Base-by-base conservation (phyloP, 2,113 vertebrate species). In the Cebidichthys violaceus region DNA sequence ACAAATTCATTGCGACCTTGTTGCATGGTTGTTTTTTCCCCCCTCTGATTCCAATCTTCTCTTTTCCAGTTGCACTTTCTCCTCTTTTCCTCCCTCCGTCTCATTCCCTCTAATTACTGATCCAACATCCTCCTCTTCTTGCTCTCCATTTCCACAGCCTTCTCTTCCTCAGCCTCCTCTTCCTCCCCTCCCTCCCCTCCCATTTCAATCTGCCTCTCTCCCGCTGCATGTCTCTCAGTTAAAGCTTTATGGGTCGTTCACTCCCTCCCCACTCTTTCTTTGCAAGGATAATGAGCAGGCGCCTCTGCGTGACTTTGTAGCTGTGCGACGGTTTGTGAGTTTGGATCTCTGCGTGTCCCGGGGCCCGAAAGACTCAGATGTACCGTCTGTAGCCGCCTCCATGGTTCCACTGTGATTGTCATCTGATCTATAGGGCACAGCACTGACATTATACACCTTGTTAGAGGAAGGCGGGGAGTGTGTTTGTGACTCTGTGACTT, bases 201-300 rank as follows among this genome's bases (percentile, higher is more conserved):
- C 76, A 43, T 89, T 86, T 85, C 82, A 84, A 88, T 93, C 83
- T 88, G 74, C 82, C 81, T 86, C 68, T 85, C 81, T 85, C 81
- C 64, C 52, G 2, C 80, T 72, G 75, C 84, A 81, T 76, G 81
- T 84, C 83, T 90, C 82, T 81, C 87, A 69, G 87, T 90, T 89
- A 86, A 86, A 89, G 87, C 90, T 92, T 92, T 92, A 90, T 92
- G 92, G 86, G 90, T 90, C 67, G 90, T 88, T 88, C 90, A 75
- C 90, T 86, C 83, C 85, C 82, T 59, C 55, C 55, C 55, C 55
- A 9, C 79, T 86, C 82, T 80, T 65, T 88, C 87, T 79, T 60
- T 82, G 90, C 81, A 68, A 83, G 85, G 85, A 91, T 93, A 94
- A 94, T 91, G 94, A 94, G 93, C 92, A 89, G 85, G 70, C 83